Base-by-base conservation (phyloP, 2,797 vertebrate genomes). In the Psittacula derbiana region DNA sequence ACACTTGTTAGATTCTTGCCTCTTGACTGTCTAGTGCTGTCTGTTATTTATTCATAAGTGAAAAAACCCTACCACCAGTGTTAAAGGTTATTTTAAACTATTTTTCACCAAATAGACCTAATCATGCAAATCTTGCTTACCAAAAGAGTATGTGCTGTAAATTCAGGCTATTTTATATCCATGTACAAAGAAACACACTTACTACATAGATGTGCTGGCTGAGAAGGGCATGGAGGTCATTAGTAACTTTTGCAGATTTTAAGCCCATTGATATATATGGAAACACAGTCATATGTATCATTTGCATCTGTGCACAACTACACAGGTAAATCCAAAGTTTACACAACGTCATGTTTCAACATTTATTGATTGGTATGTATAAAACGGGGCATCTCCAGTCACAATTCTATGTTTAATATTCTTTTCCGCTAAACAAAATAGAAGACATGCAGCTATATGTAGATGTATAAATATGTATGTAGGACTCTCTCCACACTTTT, bases 131-230 rank as follows among this genome's bases (percentile, higher is more conserved):
- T 50, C 41, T 76, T 80, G 33, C 60, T 82, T 82, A 81, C 46
- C 61, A 69, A 81, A 94, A 73, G 6, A 80, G 25, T 76, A 47
- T 52, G 25, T 52, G 71, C 80, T 95, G 24, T 90, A 91, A 93
- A 88, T 83, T 76, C 80, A 94, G 78, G 18, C 83, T 67, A 12
- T 28, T 89, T 87, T 92, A 24, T 91, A 83, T 88, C 80, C 44
- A 14, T 36, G 6, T 86, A n/a, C 47, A 44, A 30, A 66, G 72
- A 78, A 83, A 91, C 53, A 55, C 40, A 40, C 15, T 40, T 55
- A 60, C 15, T 67, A 47, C 19, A 20, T 49, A 52, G 17, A 55
- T 33, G 13, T 53, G 46, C 64, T 88, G 66, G 16, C 49, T 65
- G 62, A 86, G 70, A 80, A 79, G 40, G 19, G 33, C 1, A 0